A percentile compares a stretch with the other conserved stretches of the same genome.
These are phyloP conservation scores for Oncorhynchus nerka DNA, from an alignment of 2,113 vertebrate species.

Conservation along the genomic window DNA sequence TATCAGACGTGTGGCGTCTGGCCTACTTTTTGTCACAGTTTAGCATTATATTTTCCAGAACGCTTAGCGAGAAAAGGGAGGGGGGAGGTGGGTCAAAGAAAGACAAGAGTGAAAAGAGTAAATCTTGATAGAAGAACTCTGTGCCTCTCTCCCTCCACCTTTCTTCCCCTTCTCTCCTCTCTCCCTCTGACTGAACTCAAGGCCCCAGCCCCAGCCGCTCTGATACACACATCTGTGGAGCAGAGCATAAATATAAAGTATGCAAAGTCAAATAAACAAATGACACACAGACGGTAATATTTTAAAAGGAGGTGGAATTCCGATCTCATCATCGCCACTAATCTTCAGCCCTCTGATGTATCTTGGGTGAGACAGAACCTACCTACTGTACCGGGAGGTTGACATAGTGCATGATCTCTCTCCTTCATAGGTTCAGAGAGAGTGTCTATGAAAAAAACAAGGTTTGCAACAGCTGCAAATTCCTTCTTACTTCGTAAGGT, in stretches of 20 bases:
- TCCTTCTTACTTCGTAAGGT: slow-evolving; percentile 21
- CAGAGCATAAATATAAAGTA: slow-evolving; percentile 35
- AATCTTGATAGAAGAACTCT: slow-evolving; percentile 12
- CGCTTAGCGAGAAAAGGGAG: slow-evolving; percentile 19
- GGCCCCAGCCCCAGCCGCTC: slow-evolving; percentile 3
- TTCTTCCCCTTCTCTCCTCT: slow-evolving; percentile 1
- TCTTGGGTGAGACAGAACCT: slow-evolving; percentile 8
- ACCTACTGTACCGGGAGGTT: slow-evolving; percentile 3
- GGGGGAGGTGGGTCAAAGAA: slow-evolving; percentile 28
- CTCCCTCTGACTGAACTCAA: neutral
- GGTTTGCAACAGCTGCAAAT: slow-evolving; percentile 28
- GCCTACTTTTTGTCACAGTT: slow-evolving; percentile 2
- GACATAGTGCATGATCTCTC: slow-evolving; percentile 2
- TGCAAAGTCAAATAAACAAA: slow-evolving; percentile 43
- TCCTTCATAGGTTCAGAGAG: too few species aligned
- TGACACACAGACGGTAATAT: slow-evolving; percentile 30
- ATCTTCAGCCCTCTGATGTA: neutral
- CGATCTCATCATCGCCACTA: slow-evolving; percentile 15
- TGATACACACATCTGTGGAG: slow-evolving; percentile 26
- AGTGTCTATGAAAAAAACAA: slow-evolving; percentile 8
- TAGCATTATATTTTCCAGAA: slow-evolving; percentile 33
- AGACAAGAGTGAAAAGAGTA: slow-evolving; percentile 24
- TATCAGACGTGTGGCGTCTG: too few species aligned
- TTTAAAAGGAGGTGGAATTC: slow-evolving; percentile 26
- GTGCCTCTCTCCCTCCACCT: slow-evolving; percentile 5